Percentiles rank a stretch among this genome's conserved stretches.
Conservation (phyloP, 1,140 invertebrate species). For the Drosophila virilis region DNA sequence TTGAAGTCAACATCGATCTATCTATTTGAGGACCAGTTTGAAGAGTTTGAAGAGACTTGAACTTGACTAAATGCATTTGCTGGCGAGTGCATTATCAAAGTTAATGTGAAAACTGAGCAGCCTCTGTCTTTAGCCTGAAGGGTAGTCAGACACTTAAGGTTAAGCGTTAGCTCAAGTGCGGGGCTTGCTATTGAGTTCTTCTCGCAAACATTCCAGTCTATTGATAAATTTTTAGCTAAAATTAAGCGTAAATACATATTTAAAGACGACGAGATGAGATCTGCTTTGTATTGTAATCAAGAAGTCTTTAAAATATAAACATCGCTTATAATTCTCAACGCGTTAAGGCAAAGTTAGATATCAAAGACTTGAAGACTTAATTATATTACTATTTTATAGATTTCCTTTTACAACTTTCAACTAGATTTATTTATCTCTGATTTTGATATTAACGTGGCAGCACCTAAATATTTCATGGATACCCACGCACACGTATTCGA, state of each 20-base stretch:
- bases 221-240: background rate
- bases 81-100: constrained; percentile 7
- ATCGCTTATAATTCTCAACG: too few species aligned
- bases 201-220: constrained; percentile 11
- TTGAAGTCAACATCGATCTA: constrained; percentile 1
- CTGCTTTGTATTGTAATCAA: too few species aligned
- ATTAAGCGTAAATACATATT: background rate
- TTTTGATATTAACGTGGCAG: too few species aligned
- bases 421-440: too few species aligned
- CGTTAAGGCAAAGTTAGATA: too few species aligned
- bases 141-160: constrained; percentile 32
- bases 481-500: too few species aligned
- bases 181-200: constrained; percentile 35
- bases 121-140: constrained; percentile 12
- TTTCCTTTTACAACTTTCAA: too few species aligned
- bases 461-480: too few species aligned
- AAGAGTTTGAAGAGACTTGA: constrained; percentile 24
- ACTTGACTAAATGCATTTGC: constrained; percentile 25
- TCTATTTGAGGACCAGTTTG: background rate
- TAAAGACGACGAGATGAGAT: too few species aligned
- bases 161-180: constrained; percentile 24
- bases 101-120: constrained; percentile 19
- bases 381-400: too few species aligned
- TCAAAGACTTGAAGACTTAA: too few species aligned
- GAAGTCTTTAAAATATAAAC: too few species aligned